Percentiles rank a stretch among this genome's conserved stretches.
Conservation (phyloP, 2,797 vertebrate genomes). For the Neostethus bicornis region DNA sequence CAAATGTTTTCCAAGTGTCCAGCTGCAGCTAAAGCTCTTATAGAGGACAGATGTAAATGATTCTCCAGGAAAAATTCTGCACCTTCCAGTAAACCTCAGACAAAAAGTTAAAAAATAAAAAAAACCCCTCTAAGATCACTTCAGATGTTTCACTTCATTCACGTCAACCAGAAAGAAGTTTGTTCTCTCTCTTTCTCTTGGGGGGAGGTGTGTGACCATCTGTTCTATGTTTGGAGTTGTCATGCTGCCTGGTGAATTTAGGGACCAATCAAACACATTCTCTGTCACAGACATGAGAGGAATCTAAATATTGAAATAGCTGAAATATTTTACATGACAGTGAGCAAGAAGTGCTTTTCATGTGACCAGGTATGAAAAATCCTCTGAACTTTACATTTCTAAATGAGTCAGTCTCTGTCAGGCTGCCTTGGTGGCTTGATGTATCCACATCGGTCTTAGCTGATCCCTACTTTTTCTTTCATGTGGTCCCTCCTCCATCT, state of each 20-base stretch:
- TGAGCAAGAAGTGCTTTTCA: not conserved
- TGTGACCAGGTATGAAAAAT: not conserved
- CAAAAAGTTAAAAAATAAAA: not conserved
- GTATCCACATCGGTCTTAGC: no score
- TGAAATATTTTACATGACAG: not conserved
- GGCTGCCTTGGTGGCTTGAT: no score
- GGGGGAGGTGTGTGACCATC: slow-evolving; percentile 1
- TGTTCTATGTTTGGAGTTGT: slow-evolving; percentile 14
- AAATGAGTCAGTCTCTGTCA: no score
- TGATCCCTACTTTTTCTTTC: no score
- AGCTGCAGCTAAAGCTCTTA: slow-evolving; percentile 72
- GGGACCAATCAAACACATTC: not conserved
- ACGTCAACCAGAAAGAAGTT: slow-evolving; percentile 1
- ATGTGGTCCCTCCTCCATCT: no score
- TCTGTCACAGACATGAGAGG: not conserved
- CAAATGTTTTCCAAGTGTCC: slow-evolving; percentile 79
- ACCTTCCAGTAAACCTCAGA: slow-evolving; percentile 36
- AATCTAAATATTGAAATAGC: not conserved
- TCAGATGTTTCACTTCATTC: slow-evolving; percentile 6
- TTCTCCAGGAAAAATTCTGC: slow-evolving; percentile 66
- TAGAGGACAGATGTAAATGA: slow-evolving; percentile 76
- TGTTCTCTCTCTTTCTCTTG: no score
- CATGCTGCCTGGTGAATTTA: slow-evolving; percentile 11
- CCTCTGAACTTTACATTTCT: no score
- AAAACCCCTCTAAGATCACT: not conserved